Evolutionary conservation across 2,888 invertebrate species (phyloP), one percentile per base, ranked within the genome.

Genomic region (Campoletis raptor): DNA sequence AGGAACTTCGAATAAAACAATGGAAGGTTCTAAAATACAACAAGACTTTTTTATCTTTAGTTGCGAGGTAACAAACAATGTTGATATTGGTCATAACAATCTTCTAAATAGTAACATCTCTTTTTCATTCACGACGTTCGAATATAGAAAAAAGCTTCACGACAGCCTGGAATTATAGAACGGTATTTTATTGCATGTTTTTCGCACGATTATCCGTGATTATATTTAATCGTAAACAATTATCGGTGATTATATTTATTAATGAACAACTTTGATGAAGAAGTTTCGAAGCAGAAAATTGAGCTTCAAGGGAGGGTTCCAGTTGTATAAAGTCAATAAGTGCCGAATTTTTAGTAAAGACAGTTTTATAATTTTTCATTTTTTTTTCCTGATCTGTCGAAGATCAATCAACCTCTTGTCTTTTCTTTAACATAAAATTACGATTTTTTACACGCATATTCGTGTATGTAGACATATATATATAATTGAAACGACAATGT

Each of bases 351-450:
- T 45, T 7, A 7, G 21, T 54, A 2, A 15, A 45, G 12, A 24
- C 30, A 45, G 2, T 7, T 70, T 12, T 45, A 7, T 30, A 48
- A 70, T 21, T 45, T 67, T 69, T 69, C 69, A 8, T 45, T 8
- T 76, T 61, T 57, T 57, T 70, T 72, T 18, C 37, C 52, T 64
- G 42, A 77, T 64, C 64, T 76, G 24, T 30, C 5, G 10, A 30
- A 61, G 3, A 30, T 24, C 30, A 24, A 61, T 61, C 8, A 30
- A 30, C 30, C 48, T 61, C 48, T 52, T n/a, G 12, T 67, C 36
- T 37, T 70, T 57, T 70, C 1, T 54, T 10, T 57, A 37, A n/a
- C 24, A 42, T 36, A 37, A 24, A 70, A 15, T 30, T 42, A 48
- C 21, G 64, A 30, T 79, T 57, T 57, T 30, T 67, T 52, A 18